A percentile compares a stretch with the other conserved stretches of the same genome.
Conservation (phyloP, 2,113 vertebrate species). For the Tenrec ecaudatus region DNA sequence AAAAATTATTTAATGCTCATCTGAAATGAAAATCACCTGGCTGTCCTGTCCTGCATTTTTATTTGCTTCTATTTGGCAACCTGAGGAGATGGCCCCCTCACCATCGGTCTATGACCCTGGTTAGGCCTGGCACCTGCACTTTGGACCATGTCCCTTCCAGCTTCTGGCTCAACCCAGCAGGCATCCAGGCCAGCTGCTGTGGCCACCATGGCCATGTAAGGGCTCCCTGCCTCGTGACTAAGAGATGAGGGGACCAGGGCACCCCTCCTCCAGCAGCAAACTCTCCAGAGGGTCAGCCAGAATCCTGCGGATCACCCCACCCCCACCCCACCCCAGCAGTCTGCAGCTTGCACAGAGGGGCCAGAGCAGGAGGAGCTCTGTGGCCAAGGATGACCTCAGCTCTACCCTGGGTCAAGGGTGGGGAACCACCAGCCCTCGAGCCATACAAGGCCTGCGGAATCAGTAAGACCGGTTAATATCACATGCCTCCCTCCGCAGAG, state of each 20-base stretch:
- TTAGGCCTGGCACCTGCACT: background rate
- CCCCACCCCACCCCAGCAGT: background rate
- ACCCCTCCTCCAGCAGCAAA: background rate
- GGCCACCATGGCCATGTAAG: background rate
- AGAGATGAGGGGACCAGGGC: no score
- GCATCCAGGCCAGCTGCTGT: background rate
- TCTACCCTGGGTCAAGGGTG: background rate
- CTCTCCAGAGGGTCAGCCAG: background rate
- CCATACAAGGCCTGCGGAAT: no score
- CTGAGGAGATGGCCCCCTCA: background rate
- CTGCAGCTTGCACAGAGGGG: background rate
- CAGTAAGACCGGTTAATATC: no score
- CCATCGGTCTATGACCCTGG: background rate
- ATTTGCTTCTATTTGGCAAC: conserved; percentile 17
- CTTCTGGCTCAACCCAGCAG: background rate
- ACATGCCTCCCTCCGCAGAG: no score
- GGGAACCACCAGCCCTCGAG: background rate
- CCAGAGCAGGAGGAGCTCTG: background rate
- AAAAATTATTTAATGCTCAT: conserved; percentile 23
- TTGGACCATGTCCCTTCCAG: background rate
- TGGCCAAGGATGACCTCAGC: background rate
- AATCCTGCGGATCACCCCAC: background rate
- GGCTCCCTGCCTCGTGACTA: no score
- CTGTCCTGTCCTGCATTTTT: conserved; percentile 21
- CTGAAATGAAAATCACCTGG: conserved; percentile 1